Conservation (phyloP, 2,888 invertebrate species). For the Glomeris marginata region DNA sequence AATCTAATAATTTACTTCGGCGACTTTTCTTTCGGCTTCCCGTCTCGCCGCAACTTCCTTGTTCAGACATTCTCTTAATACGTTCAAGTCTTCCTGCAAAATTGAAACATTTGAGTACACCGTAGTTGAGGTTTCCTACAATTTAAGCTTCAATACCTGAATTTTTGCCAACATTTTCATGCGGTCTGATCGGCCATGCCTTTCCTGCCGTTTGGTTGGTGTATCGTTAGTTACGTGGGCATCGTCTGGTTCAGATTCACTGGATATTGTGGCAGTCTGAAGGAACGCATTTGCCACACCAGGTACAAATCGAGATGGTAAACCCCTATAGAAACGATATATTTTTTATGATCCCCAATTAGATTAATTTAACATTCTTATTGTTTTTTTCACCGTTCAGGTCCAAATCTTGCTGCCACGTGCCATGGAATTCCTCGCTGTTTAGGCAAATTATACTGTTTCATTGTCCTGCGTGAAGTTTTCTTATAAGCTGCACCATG, state of each 20-base stretch:
- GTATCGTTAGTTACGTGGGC: background rate
- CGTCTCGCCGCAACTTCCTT: background rate
- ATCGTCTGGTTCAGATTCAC: background rate
- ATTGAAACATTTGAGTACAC: background rate
- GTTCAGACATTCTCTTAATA: background rate
- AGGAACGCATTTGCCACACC: constrained; percentile 7
- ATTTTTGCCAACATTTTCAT: too few species aligned
- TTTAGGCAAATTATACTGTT: background rate
- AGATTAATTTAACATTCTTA: background rate
- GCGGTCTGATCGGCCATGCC: too few species aligned
- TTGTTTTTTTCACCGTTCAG: background rate
- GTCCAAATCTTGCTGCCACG: constrained; percentile 3
- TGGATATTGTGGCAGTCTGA: constrained; percentile 1
- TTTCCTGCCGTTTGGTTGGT: too few species aligned
- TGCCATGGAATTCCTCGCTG: constrained; percentile 9
- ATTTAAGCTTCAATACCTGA: background rate
- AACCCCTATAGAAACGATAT: background rate
- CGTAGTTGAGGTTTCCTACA: background rate
- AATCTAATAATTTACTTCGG: background rate
- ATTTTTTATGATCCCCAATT: background rate
- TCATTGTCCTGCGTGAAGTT: too few species aligned
- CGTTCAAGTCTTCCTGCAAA: background rate
- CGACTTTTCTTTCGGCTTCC: constrained; percentile 4
- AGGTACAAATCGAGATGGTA: background rate
- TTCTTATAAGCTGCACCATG: too few species aligned